Conservation (phyloP, 2,113 vertebrate genomes). For the Ictalurus punctatus region DNA sequence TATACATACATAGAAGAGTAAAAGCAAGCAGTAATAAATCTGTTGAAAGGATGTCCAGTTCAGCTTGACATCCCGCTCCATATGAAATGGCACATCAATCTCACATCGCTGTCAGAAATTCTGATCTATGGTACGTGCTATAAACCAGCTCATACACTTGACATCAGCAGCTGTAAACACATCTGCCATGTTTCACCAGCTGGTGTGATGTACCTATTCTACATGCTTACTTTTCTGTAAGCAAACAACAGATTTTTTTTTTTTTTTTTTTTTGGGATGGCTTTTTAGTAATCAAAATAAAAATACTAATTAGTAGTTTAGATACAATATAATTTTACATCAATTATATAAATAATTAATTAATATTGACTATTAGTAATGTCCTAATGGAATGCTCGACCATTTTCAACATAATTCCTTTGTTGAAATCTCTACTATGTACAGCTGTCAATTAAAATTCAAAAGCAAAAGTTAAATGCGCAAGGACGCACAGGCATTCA, state of each 20-base stretch:
- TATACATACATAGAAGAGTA: not conserved
- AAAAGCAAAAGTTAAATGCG: too few species aligned
- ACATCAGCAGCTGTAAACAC: not conserved
- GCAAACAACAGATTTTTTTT: not conserved
- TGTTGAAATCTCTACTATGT: too few species aligned
- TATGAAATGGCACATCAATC: conserved; percentile 27
- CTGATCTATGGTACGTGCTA: not conserved
- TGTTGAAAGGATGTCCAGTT: not conserved
- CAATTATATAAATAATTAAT: too few species aligned
- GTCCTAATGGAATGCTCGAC: too few species aligned
- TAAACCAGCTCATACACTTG: conserved; percentile 25
- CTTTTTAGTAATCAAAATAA: not conserved
- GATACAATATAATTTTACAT: too few species aligned
- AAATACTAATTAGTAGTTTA: too few species aligned
- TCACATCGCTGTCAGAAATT: conserved; percentile 21
- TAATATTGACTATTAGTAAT: too few species aligned
- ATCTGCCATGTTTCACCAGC: not conserved
- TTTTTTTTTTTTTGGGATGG: too few species aligned
- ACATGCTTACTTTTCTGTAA: not conserved
- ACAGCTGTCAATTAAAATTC: too few species aligned
- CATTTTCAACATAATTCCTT: too few species aligned
- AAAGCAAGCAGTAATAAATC: not conserved
- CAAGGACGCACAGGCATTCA: too few species aligned
- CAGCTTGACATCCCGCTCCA: conserved; percentile 15
- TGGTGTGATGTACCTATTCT: not conserved